A percentile compares a stretch with the other conserved stretches of the same genome.
phyloP scores from a whole-genome alignment of 2,888 invertebrate genomes.

The Pediacus dermestoides region DNA sequence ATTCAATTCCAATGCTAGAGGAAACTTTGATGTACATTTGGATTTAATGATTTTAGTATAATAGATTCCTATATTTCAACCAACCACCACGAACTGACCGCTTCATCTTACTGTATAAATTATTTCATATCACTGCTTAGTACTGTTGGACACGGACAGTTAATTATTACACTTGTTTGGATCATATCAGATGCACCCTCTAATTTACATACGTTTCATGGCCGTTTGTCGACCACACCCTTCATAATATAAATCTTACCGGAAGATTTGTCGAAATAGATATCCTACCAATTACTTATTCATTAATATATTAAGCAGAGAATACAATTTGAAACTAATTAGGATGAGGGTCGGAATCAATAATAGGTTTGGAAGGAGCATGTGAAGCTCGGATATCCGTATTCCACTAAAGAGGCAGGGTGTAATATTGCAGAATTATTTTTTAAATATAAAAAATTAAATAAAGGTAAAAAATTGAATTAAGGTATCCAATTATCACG shows the following conservation, averaged over 20 bases:
- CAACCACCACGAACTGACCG: constrained; percentile 17
- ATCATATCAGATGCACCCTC: constrained; percentile 2
- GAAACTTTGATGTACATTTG: constrained; percentile 6
- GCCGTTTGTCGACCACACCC: background rate
- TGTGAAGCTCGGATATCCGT: no score
- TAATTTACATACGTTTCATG: constrained; percentile 8
- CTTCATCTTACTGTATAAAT: constrained; percentile 17
- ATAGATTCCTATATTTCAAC: constrained; percentile 18
- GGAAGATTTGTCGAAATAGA: background rate
- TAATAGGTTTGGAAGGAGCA: no score
- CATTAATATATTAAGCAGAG: no score
- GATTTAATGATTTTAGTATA: constrained; percentile 14
- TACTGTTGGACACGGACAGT: no score
- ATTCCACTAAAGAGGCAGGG: no score
- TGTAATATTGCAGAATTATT: no score
- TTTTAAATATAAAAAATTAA: no score
- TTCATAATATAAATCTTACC: background rate
- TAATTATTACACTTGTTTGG: constrained; percentile 7
- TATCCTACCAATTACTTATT: background rate
- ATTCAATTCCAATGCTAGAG: no score
- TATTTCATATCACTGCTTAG: background rate
- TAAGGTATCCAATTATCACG: no score
- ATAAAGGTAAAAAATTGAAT: no score
- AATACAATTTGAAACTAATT: no score
- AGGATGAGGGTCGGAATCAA: no score